Conservation (phyloP, 2,113 vertebrate genomes). For the Vombatus ursinus region DNA sequence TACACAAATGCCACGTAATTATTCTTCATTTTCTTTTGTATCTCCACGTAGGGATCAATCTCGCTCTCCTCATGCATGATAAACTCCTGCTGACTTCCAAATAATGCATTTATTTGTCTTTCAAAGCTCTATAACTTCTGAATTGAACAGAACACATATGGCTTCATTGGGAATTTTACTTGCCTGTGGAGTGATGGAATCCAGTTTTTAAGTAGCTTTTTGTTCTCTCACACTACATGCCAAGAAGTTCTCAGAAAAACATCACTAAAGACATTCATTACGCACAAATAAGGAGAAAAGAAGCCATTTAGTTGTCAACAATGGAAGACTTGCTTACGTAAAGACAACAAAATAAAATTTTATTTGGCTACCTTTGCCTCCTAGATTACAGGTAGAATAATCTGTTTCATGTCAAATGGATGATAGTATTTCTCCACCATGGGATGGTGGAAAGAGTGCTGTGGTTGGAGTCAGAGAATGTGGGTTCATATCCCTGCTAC, state of each 20-base stretch:
- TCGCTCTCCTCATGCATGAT: background rate
- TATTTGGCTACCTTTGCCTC: background rate
- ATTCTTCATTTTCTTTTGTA: constrained; percentile 15
- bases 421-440: background rate
- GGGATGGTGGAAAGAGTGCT: background rate
- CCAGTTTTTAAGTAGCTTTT: background rate
- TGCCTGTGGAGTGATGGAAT: background rate
- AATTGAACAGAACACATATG: background rate
- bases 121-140: constrained; percentile 18
- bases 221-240: constrained; percentile 7
- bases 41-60: constrained; percentile 7
- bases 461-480: background rate
- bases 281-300: background rate
- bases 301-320: background rate
- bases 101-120: constrained; percentile 1
- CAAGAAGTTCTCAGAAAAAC: constrained; percentile 35
- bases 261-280: constrained; percentile 12
- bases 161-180: background rate
- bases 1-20: constrained; percentile 8
- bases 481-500: background rate
- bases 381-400: background rate
- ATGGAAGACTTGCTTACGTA: background rate
- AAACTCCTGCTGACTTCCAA: constrained; percentile 18
- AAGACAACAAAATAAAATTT: constrained; percentile 9
- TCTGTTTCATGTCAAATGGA: background rate